Base-by-base conservation (phyloP, 2,797 vertebrate genomes). In the Enteromius argenteus region DNA sequence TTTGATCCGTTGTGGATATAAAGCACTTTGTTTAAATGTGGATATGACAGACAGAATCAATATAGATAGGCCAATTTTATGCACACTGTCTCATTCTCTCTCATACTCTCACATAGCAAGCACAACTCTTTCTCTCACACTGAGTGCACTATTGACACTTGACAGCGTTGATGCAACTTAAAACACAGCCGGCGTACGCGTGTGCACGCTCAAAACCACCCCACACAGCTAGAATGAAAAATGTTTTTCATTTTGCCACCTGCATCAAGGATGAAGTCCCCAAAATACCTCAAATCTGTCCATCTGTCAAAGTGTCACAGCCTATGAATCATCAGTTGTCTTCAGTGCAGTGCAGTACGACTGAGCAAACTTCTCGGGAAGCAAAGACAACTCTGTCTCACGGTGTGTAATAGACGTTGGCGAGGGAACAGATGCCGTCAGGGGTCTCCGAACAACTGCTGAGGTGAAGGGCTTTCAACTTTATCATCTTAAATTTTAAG, bases 271-370 rank as follows among this genome's bases (percentile, higher is more conserved):
- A 90, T 92, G 78, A 90, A 92, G 90, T 93, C 91, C 91, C 93
- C 92, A 91, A 90, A 94, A 94, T 92, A 91, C 93, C 93, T 94
- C 91, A 94, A 93, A 95, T 94, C 93, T 94, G 93, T 94, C 94
- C 93, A 94, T 95, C 94, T 94, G 94, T 95, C 94, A 95, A 95
- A 94, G 91, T 94, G 94, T 94, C 94, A 94, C 92, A 93, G 89
- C 92, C 93, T 92, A 94, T 94, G 94, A 93, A 95, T 95, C 94
- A 93, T 93, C 89, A 88, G 46, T 90, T 90, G 91, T 90, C 88
- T 89, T 85, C 84, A 86, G 86, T 84, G 86, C 86, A 80, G 80
- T 79, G 80, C 49, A 80, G 84, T 79, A 60, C 64, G 87, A 83
- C 84, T 75, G 81, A 80, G 71, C 83, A 81, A 80, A 89, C 72